A percentile compares a stretch with the other conserved stretches of the same genome.
Evolutionary conservation across 2,797 vertebrate species (phyloP).

Genomic region (Ammospiza maritima): DNA sequence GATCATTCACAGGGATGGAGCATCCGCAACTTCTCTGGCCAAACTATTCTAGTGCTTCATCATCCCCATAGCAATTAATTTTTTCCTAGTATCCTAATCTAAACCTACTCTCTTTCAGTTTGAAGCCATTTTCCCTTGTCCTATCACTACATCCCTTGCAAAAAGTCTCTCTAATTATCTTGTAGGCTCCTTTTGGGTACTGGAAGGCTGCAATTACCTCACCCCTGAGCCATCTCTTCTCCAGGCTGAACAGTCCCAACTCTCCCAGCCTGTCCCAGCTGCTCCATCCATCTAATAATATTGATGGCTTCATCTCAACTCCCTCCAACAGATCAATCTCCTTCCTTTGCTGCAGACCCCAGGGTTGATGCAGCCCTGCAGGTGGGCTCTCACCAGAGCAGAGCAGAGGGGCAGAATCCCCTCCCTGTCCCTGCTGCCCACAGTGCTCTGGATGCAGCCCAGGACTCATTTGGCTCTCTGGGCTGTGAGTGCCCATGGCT

Average conservation of each 20-base stretch:
- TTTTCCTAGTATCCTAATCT: not conserved
- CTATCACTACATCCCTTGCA: not conserved
- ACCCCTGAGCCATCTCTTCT: rapidly evolving
- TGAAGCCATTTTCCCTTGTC: not conserved
- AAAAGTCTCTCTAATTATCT: not conserved
- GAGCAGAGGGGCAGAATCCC: not conserved
- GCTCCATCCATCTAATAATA: not conserved
- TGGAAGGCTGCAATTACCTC: not conserved
- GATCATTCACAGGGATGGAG: not conserved
- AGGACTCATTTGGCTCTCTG: rapidly evolving
- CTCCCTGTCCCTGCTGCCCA: not conserved
- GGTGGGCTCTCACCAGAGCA: not conserved
- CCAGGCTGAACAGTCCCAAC: not conserved
- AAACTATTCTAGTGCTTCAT: not conserved
- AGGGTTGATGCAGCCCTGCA: not conserved
- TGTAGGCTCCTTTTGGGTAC: not conserved
- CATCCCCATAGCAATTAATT: not conserved
- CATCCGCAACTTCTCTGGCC: not conserved
- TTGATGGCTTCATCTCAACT: not conserved
- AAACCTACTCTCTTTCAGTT: not conserved
- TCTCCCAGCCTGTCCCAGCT: not conserved
- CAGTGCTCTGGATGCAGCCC: rapidly evolving
- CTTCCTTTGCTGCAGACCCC: not conserved
- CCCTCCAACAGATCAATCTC: rapidly evolving
- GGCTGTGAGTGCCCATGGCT: rapidly evolving